phyloP scores from a whole-genome alignment of 2,797 vertebrate genomes.

The Chelon auratus region DNA sequence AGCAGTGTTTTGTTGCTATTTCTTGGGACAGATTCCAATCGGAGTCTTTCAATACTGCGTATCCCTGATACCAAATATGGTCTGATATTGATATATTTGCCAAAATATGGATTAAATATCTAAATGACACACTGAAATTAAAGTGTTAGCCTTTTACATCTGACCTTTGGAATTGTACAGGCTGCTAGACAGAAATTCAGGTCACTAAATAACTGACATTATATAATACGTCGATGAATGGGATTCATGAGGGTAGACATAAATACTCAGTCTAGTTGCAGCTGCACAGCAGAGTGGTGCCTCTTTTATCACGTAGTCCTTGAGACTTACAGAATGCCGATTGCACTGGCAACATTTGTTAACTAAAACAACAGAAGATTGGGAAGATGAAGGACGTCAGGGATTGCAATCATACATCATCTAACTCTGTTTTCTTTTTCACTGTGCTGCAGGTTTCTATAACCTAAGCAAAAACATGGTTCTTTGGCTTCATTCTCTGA shows the following conservation, averaged over 20 bases:
- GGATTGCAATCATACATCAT: no score
- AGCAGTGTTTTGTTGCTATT: not conserved
- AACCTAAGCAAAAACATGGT: not conserved
- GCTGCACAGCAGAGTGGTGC: not conserved
- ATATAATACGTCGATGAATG: not conserved
- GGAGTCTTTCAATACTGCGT: no score
- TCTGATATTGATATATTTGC: not conserved
- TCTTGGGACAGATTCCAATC: not conserved
- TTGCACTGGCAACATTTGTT: not conserved
- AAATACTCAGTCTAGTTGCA: not conserved
- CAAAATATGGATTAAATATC: no score
- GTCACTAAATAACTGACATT: not conserved
- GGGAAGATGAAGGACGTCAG: not conserved
- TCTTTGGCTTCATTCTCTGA: not conserved
- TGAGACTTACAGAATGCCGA: no score
- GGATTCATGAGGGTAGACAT: no score
- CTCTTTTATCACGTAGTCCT: no score
- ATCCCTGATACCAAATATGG: not conserved
- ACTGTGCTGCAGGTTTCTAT: not conserved
- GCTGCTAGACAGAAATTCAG: not conserved
- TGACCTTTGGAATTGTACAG: not conserved
- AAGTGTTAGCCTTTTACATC: not conserved
- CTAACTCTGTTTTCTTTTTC: not conserved
- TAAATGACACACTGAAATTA: not conserved
- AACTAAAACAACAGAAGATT: not conserved